These are phyloP conservation scores for Brachionus koreanus DNA, from an alignment of 1,140 invertebrate species.

Conservation along the genomic window DNA sequence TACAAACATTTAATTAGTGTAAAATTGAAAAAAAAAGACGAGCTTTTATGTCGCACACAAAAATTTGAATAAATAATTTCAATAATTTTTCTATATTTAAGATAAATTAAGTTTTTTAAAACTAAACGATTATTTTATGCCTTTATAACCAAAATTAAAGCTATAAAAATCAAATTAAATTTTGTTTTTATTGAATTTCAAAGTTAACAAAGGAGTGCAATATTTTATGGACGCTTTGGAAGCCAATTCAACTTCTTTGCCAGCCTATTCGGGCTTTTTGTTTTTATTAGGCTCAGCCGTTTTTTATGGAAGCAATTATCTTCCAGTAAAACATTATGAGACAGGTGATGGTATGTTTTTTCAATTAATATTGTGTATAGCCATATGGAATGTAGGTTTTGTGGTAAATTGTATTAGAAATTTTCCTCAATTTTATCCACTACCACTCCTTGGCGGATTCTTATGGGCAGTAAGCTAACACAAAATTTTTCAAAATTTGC, in stretches of 20 bases:
- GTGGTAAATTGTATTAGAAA: constrained; percentile 50
- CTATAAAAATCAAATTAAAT: constrained; percentile 31
- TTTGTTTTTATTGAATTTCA: background rate
- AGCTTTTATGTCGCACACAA: background rate
- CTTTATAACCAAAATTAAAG: background rate
- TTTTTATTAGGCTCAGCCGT: constrained; percentile 44
- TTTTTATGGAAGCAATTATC: constrained; percentile 58
- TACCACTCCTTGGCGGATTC: constrained; percentile 55
- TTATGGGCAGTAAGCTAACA: constrained; percentile 48
- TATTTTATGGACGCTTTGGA: background rate
- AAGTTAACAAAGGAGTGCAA: background rate
- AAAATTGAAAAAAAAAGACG: background rate
- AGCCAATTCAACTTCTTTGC: constrained; percentile 4
- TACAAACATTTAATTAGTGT: background rate
- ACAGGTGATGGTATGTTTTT: constrained; percentile 60
- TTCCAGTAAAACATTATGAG: constrained; percentile 58
- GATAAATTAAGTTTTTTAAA: background rate
- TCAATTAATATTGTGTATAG: constrained; percentile 55
- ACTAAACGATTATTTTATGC: background rate
- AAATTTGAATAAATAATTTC: background rate
- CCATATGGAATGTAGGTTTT: constrained; percentile 52
- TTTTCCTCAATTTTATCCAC: constrained; percentile 50
- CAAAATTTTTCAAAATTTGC: background rate
- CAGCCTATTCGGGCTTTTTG: constrained; percentile 22
- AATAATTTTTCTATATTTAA: background rate